These are phyloP conservation scores for Poecilus cupreus DNA, from an alignment of 2,888 invertebrate species.

Conservation along the genomic window DNA sequence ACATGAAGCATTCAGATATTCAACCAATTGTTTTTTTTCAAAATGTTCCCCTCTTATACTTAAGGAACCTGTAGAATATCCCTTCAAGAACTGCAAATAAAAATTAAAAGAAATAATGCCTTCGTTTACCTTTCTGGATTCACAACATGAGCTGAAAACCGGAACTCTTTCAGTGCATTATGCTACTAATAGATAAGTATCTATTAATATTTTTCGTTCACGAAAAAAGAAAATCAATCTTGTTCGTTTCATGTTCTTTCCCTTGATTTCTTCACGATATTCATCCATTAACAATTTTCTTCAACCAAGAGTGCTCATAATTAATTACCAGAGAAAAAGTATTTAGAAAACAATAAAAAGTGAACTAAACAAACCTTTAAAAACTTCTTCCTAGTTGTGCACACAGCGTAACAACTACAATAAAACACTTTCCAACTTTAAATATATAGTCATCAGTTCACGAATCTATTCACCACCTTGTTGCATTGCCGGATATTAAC, in stretches of 20 bases:
- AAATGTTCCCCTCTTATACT: too few relatives aligned
- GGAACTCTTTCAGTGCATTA: too few relatives aligned
- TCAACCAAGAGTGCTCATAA: constrained; percentile 28
- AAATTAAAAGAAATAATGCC: too few relatives aligned
- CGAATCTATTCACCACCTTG: constrained; percentile 30
- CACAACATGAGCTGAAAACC: too few relatives aligned
- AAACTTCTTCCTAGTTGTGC: neutral
- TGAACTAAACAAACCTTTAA: neutral
- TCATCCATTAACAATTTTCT: constrained; percentile 21
- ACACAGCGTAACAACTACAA: neutral
- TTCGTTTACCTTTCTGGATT: too few relatives aligned
- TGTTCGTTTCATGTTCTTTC: neutral
- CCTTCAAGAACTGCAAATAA: too few relatives aligned
- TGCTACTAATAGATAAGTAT: too few relatives aligned
- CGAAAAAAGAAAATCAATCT: too few relatives aligned
- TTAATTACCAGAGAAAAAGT: constrained; percentile 11
- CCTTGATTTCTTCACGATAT: constrained; percentile 17
- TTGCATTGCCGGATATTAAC: constrained; percentile 21
- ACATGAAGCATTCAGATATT: too few relatives aligned
- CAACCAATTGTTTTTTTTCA: too few relatives aligned
- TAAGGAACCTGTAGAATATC: too few relatives aligned
- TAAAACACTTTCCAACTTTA: constrained; percentile 1
- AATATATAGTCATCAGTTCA: neutral
- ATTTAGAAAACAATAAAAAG: constrained; percentile 1
- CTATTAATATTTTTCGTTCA: too few relatives aligned